Evolutionary conservation across 2,113 vertebrate genomes (phyloP), one percentile per base, ranked within the genome.

Genomic region (Silurus asotus): DNA sequence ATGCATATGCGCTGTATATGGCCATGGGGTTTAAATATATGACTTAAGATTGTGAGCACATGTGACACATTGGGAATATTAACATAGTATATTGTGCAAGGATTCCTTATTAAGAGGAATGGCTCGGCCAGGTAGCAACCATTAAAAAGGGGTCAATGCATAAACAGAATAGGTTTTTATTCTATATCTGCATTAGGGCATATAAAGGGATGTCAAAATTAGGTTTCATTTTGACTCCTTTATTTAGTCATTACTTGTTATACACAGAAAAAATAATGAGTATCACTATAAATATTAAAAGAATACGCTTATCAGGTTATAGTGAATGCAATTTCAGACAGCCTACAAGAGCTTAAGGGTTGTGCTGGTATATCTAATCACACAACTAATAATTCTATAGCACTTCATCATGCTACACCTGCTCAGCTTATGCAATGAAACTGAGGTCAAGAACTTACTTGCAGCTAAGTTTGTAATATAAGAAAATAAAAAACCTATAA

Each of bases 381-480:
- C 25, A 37, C 53, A 48, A 74, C 23, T 59, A 72, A 51, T 59
- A 72, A 51, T 19, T 8, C 76, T 64, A 51, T 25, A 51, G 61
- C 61, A 65, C 45, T 65, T 11, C 11, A 81, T 64, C 48, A 64
- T 5, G 17, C 25, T 8, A 11, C 28, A n/a, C n/a, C 75, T 61
- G 37, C 53, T 55, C 11, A 87, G 37, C 20, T 55, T 62, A 72
- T 72, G 15, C 76, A 84, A n/a, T 83, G 48, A 87, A 10, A 84
- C 82, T 77, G 61, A 86, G 70, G 84, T 79, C 51, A 80, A 87
- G 70, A 49, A 69, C 64, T 64, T 45, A 80, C 51, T 89, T 74
- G 45, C 25, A 69, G 17, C 69, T 56, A 59, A 83, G 58, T 23
- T 58, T 53, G 74, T 87, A 48, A 88, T 74, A 53, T 20, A 83